Percentiles rank a stretch among this genome's conserved stretches.
Evolutionary conservation across 2,888 invertebrate species (phyloP).

Genomic region (Lottia scabra): DNA sequence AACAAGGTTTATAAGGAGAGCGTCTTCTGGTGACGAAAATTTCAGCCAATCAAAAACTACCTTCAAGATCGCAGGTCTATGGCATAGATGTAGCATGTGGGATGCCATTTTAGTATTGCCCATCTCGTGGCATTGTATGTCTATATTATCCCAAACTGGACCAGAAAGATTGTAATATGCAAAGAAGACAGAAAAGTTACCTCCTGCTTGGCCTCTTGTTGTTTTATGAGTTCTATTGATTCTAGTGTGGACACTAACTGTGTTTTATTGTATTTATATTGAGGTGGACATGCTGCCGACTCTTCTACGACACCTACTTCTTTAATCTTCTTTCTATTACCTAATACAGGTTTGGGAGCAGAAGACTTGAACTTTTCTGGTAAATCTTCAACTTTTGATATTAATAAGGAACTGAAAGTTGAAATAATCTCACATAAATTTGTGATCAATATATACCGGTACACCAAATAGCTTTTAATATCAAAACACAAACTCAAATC

Average conservation of each 20-base stretch:
- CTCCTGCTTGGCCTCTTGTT: constrained; percentile 33
- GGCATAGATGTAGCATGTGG: no score
- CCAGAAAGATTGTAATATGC: no score
- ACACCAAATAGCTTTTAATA: no score
- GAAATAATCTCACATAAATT: background rate
- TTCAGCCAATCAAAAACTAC: no score
- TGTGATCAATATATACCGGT: no score
- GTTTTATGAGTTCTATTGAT: constrained; percentile 29
- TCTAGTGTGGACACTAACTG: constrained; percentile 31
- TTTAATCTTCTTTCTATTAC: background rate
- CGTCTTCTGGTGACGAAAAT: no score
- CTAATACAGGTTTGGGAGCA: background rate
- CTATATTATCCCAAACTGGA: no score
- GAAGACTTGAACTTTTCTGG: constrained; percentile 14
- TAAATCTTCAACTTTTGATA: constrained; percentile 22
- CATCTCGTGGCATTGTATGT: no score
- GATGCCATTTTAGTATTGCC: no score
- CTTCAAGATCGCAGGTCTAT: no score
- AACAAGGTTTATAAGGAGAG: no score
- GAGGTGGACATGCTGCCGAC: constrained; percentile 34
- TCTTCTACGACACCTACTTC: constrained; percentile 22
- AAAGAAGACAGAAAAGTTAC: constrained; percentile 19
- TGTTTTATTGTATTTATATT: constrained; percentile 25
- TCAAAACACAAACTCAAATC: no score
- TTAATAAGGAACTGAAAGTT: constrained; percentile 22